Evolutionary conservation across 2,113 vertebrate genomes (phyloP).

Genomic region (Phalacrocorax aristotelis): DNA sequence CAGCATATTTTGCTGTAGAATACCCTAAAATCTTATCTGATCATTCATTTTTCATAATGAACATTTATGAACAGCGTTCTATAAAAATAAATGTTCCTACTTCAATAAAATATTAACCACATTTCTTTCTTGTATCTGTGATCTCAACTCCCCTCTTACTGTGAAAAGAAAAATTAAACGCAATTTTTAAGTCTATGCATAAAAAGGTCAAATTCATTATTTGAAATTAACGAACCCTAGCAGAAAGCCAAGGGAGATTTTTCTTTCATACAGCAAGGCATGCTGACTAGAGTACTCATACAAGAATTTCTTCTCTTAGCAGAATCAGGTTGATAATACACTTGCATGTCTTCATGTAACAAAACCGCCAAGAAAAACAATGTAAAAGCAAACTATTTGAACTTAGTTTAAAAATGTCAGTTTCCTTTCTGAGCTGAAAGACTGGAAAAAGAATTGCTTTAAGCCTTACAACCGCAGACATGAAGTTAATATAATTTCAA

Average conservation of each 20-base stretch:
- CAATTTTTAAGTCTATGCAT: constrained; percentile 30
- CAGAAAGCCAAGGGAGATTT: constrained; percentile 37
- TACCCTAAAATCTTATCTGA: constrained; percentile 51
- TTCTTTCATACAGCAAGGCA: not conserved
- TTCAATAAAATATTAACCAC: constrained; percentile 5
- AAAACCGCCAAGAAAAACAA: not conserved
- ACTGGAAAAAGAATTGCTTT: not conserved
- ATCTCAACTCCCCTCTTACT: constrained; percentile 60
- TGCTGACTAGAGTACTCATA: constrained; percentile 1
- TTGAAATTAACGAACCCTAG: constrained; percentile 54
- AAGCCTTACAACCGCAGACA: not conserved
- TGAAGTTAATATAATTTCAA: not conserved
- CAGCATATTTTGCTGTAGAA: not conserved
- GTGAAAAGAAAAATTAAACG: constrained; percentile 52
- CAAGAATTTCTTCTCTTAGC: not conserved
- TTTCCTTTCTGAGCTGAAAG: not conserved
- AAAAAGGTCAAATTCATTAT: constrained; percentile 53
- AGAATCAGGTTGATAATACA: not conserved
- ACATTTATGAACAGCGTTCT: constrained; percentile 30
- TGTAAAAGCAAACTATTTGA: not conserved
- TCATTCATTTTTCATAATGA: constrained; percentile 12
- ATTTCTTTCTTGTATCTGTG: constrained; percentile 10
- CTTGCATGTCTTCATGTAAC: not conserved
- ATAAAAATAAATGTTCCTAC: constrained; percentile 45
- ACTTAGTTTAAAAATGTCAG: not conserved